phyloP scores from a whole-genome alignment of 2,113 vertebrate genomes.

The Chunga burmeisteri region DNA sequence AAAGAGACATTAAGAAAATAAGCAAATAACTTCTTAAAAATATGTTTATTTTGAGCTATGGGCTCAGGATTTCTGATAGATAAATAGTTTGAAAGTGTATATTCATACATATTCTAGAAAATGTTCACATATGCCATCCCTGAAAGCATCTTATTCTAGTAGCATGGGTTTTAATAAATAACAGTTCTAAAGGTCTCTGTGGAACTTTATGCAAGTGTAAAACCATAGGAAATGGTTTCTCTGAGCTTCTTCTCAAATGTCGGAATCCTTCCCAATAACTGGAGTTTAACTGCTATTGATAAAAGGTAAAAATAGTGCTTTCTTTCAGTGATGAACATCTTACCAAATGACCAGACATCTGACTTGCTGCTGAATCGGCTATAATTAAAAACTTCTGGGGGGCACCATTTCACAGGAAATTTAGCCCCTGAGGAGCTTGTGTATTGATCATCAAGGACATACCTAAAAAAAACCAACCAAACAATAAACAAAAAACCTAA shows the following conservation, averaged over 20 bases:
- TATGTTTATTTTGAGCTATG: neutral
- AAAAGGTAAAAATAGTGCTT: neutral
- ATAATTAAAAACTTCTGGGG: slow-evolving; percentile 93
- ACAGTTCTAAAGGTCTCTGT: neutral
- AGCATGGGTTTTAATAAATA: neutral
- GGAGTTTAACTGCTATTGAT: neutral
- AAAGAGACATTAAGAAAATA: neutral
- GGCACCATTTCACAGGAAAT: slow-evolving; percentile 97
- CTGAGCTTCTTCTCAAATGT: neutral
- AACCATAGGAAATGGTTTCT: neutral
- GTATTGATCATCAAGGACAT: slow-evolving; percentile 94
- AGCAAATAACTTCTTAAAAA: neutral
- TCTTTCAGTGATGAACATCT: neutral
- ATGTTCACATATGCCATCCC: neutral
- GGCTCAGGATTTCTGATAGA: neutral
- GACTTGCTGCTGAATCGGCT: slow-evolving; percentile 96
- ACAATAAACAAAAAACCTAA: neutral
- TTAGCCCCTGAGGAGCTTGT: slow-evolving; percentile 90
- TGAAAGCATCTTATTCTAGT: neutral
- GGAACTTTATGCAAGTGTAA: neutral
- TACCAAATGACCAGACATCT: slow-evolving; percentile 93
- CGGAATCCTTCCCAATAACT: neutral
- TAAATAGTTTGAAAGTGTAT: neutral
- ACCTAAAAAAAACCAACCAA: slow-evolving; percentile 68
- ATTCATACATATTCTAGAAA: neutral